Evolutionary conservation across 2,797 vertebrate species (phyloP).

Genomic region (Huso huso): DNA sequence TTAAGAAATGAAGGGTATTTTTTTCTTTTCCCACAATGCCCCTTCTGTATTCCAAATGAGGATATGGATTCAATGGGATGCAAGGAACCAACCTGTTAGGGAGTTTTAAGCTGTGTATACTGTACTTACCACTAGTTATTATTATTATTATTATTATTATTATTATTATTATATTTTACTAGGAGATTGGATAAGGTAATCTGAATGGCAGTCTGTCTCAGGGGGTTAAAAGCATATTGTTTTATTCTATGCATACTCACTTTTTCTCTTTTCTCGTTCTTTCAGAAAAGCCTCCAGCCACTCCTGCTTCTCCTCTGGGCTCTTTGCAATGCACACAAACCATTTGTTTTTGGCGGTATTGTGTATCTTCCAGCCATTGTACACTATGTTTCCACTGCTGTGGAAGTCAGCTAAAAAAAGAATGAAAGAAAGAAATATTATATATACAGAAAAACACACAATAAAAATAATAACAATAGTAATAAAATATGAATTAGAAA

Average conservation of each 20-base stretch:
- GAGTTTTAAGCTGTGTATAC: no score
- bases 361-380: constrained; percentile 98
- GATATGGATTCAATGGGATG: no score
- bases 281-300: constrained; percentile 97
- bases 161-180: no score
- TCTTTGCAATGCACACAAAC: constrained; percentile 98
- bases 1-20: no score
- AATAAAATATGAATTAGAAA: constrained; percentile 8
- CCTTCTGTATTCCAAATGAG: no score
- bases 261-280: constrained; percentile 88
- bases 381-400: constrained; percentile 92
- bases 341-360: constrained; percentile 98
- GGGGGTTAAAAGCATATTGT: no score
- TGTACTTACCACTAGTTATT: no score
- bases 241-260: constrained; percentile 48
- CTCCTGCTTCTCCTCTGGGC: constrained; percentile 91
- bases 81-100: no score
- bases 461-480: constrained; percentile 11
- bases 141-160: no score
- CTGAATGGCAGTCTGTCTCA: no score
- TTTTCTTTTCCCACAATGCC: no score
- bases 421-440: not conserved
- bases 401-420: constrained; percentile 80
- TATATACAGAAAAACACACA: not conserved
- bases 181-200: no score